Percentiles rank a stretch among this genome's conserved stretches.
These are phyloP conservation scores for Helicoverpa zea DNA, from an alignment of 1,140 invertebrate species.

Conservation along the genomic window DNA sequence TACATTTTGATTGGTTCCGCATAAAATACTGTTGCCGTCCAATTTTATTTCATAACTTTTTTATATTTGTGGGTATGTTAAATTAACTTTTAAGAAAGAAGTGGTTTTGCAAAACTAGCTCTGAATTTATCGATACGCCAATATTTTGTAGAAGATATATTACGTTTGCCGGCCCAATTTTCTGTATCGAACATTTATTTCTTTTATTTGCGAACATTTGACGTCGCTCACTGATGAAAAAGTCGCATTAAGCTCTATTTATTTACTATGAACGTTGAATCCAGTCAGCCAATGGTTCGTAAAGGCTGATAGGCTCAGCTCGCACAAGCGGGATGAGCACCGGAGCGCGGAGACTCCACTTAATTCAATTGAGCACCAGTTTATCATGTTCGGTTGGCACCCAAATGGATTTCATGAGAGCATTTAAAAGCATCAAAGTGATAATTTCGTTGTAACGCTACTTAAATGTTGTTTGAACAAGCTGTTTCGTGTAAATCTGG, in stretches of 20 bases:
- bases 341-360: slow-evolving; percentile 16
- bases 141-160: too few species aligned
- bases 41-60: neutral
- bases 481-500: neutral
- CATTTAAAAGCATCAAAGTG: slow-evolving; percentile 41
- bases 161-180: too few species aligned
- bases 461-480: slow-evolving; percentile 17
- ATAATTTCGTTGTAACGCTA: slow-evolving; percentile 38
- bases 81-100: too few species aligned
- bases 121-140: too few species aligned
- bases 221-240: neutral
- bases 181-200: neutral
- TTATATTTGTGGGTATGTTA: too few species aligned
- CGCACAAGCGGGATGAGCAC: neutral
- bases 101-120: too few species aligned
- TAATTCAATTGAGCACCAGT: slow-evolving; percentile 40
- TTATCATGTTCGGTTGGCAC: slow-evolving; percentile 38
- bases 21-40: neutral
- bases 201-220: neutral
- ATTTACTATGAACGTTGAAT: slow-evolving; percentile 29
- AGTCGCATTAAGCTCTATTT: slow-evolving; percentile 2
- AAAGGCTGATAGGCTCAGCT: slow-evolving; percentile 11
- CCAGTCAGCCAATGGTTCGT: slow-evolving; percentile 16
- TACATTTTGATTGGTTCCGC: neutral
- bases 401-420: slow-evolving; percentile 38